Conservation (phyloP, 2,888 invertebrate species). For the Eilema griseolum region DNA sequence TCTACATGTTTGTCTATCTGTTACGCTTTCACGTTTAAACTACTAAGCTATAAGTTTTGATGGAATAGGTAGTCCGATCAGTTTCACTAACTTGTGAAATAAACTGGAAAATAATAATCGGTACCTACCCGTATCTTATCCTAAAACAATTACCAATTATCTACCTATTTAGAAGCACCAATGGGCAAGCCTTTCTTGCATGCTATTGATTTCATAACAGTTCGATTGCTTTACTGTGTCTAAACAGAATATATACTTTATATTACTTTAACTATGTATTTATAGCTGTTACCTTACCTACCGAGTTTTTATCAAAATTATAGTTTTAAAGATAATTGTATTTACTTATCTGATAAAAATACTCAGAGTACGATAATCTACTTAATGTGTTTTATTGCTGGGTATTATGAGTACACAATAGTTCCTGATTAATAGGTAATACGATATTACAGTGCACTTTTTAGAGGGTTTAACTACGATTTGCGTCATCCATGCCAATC, state of each 20-base stretch:
- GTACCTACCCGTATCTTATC: too few species aligned
- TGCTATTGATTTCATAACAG: neutral
- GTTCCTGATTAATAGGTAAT: neutral
- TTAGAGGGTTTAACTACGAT: neutral
- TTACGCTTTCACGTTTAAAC: too few species aligned
- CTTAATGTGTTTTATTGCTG: neutral
- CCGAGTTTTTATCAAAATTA: conserved; percentile 1
- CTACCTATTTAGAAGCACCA: too few species aligned
- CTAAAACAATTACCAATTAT: too few species aligned
- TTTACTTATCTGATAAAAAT: neutral
- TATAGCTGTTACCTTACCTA: neutral
- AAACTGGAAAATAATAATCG: too few species aligned
- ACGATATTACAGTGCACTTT: neutral
- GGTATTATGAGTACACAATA: neutral
- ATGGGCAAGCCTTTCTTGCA: neutral
- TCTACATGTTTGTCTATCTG: too few species aligned
- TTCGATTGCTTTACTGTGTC: neutral
- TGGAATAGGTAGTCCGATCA: too few species aligned
- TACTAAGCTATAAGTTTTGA: too few species aligned
- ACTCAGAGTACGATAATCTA: neutral
- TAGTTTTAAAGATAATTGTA: neutral
- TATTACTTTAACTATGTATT: neutral
- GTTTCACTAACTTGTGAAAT: too few species aligned
- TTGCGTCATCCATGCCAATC: too few species aligned
- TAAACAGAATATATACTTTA: neutral